Evolutionary conservation across 1,140 invertebrate species (phyloP).

Genomic region (Melipona quadrifasciata): DNA sequence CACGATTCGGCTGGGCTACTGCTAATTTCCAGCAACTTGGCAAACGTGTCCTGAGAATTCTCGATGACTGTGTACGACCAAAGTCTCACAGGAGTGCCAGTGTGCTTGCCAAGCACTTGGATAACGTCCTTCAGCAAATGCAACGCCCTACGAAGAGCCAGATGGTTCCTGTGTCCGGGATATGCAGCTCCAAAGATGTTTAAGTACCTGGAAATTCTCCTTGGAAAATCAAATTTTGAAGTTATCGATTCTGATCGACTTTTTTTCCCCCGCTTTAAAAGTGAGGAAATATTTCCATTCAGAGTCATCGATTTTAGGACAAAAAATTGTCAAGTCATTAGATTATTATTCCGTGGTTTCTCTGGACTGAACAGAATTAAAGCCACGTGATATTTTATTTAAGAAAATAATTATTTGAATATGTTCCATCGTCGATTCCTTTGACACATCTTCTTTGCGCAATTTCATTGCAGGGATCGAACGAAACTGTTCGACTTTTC

Average conservation of each 20-base stretch:
- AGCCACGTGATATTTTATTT: no score
- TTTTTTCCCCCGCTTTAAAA: not conserved
- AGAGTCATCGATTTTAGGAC: no score
- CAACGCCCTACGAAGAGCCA: slow-evolving; percentile 52
- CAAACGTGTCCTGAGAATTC: slow-evolving; percentile 50
- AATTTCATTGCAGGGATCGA: no score
- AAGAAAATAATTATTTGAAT: no score
- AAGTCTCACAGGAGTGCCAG: slow-evolving; percentile 33
- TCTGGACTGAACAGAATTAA: no score
- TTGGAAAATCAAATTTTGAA: slow-evolving; percentile 48
- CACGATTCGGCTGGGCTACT: slow-evolving; percentile 33
- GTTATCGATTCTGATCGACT: slow-evolving; percentile 37
- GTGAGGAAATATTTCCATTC: no score
- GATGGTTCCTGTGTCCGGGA: slow-evolving; percentile 47
- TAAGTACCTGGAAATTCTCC: slow-evolving; percentile 38
- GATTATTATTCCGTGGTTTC: no score
- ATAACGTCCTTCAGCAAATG: slow-evolving; percentile 68
- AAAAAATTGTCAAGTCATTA: no score
- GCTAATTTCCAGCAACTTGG: slow-evolving; percentile 51
- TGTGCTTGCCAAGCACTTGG: slow-evolving; percentile 69
- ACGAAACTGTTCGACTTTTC: no score
- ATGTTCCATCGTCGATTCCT: no score
- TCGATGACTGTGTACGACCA: slow-evolving; percentile 44
- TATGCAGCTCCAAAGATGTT: slow-evolving; percentile 6
- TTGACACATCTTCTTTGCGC: no score